These are phyloP conservation scores for Dendrolimus kikuchii DNA, from an alignment of 1,140 invertebrate species.

Conservation along the genomic window DNA sequence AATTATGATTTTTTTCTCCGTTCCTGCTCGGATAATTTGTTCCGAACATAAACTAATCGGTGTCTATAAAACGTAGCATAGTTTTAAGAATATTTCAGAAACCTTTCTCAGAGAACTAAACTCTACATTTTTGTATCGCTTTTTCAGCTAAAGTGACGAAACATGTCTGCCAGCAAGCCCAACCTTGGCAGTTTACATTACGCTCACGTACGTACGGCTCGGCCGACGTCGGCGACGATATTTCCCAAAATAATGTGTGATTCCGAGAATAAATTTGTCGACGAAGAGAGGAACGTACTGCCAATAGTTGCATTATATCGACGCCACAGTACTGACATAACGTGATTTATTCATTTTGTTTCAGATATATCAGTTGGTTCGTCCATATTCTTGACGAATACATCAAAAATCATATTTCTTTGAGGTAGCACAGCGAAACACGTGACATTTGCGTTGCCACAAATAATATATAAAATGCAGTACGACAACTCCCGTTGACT, in stretches of 20 bases:
- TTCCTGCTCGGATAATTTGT: too few relatives aligned
- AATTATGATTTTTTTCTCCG: too few relatives aligned
- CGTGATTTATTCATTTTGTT: too few relatives aligned
- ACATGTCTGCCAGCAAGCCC: conserved; percentile 27
- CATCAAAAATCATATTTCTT: too few relatives aligned
- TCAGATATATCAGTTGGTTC: too few relatives aligned
- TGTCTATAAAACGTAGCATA: too few relatives aligned
- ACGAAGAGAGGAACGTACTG: conserved; percentile 8
- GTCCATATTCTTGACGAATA: too few relatives aligned
- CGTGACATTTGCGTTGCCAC: neutral
- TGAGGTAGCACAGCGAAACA: too few relatives aligned
- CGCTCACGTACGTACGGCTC: conserved; percentile 24
- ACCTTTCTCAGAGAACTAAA: neutral
- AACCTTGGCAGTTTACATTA: conserved; percentile 25
- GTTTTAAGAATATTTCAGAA: neutral
- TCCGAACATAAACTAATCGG: too few relatives aligned
- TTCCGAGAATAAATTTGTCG: conserved; percentile 23
- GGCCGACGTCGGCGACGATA: conserved; percentile 26
- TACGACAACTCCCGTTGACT: neutral
- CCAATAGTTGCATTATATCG: conserved; percentile 13
- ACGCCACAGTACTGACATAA: neutral
- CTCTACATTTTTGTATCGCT: conserved; percentile 15
- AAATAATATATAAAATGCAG: neutral
- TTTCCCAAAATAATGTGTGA: conserved; percentile 29
- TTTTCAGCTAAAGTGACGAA: conserved; percentile 38